Conservation (phyloP, 2,113 vertebrate species). For the Lophius piscatorius region DNA sequence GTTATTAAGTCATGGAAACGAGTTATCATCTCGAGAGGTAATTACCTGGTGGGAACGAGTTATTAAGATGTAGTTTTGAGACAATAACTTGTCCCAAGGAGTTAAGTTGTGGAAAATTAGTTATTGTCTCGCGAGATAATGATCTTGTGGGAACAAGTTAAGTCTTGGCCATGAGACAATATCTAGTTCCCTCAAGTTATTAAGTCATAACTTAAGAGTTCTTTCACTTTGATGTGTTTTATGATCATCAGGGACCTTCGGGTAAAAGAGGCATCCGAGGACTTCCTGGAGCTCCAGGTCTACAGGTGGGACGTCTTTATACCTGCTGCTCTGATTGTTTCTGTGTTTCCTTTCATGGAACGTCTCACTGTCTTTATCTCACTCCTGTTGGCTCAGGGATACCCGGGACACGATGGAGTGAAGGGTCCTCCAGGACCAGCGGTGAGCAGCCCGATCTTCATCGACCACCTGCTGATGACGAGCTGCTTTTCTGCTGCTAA, state of each 20-base stretch:
- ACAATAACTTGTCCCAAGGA: too few species aligned
- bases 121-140: too few species aligned
- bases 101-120: too few species aligned
- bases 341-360: neutral
- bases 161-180: too few species aligned
- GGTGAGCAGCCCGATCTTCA: slow-evolving; percentile 67
- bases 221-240: too few species aligned
- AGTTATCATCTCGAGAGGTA: too few species aligned
- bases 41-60: too few species aligned
- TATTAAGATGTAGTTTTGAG: too few species aligned
- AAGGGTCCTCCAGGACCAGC: slow-evolving; percentile 71
- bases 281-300: slow-evolving; percentile 73
- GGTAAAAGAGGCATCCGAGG: slow-evolving; percentile 79
- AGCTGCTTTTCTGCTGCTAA: neutral
- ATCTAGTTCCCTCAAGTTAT: too few species aligned
- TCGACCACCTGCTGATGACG: neutral
- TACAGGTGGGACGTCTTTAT: slow-evolving; percentile 64
- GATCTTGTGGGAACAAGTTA: too few species aligned
- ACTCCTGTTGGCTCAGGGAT: slow-evolving; percentile 71
- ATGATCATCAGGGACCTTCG: slow-evolving; percentile 65
- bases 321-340: neutral
- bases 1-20: too few species aligned
- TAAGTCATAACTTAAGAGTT: too few species aligned
- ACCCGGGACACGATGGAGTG: slow-evolving; percentile 73
- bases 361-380: neutral